Percentiles rank a stretch among this genome's conserved stretches.
phyloP scores from a whole-genome alignment of 2,888 invertebrate genomes.

The Leucophenga montana region DNA sequence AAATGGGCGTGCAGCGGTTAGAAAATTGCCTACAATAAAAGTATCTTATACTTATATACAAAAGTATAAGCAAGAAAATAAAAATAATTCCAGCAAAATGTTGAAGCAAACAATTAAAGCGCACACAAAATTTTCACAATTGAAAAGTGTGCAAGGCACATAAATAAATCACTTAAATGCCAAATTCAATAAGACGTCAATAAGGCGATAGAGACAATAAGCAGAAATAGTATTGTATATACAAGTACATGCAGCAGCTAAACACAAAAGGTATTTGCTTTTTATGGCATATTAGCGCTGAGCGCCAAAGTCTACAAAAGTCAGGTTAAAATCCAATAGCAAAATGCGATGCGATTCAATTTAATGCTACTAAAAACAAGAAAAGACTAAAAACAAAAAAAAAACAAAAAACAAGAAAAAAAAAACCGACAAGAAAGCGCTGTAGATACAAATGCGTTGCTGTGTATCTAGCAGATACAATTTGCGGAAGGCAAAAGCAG shows the following conservation, averaged over 20 bases:
- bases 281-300: slow-evolving; percentile 4
- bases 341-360: slow-evolving; percentile 16
- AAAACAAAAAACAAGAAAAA: neutral
- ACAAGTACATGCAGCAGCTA: no score
- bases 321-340: slow-evolving; percentile 7
- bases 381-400: neutral
- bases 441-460: neutral
- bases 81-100: neutral
- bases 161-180: slow-evolving; percentile 12
- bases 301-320: slow-evolving; percentile 12
- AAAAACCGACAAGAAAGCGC: neutral
- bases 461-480: slow-evolving; percentile 5
- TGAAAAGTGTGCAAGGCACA: neutral
- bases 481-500: neutral
- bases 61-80: neutral
- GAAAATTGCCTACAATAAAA: neutral
- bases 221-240: neutral
- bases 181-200: slow-evolving; percentile 8
- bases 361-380: slow-evolving; percentile 16
- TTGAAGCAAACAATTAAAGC: neutral
- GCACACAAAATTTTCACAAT: neutral
- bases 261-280: neutral
- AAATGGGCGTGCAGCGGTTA: slow-evolving; percentile 6
- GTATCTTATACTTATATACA: neutral
- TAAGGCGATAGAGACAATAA: neutral